Percentiles rank a stretch among this genome's conserved stretches.
Conservation (phyloP, 1,140 invertebrate species). For the Drosophila truncata region DNA sequence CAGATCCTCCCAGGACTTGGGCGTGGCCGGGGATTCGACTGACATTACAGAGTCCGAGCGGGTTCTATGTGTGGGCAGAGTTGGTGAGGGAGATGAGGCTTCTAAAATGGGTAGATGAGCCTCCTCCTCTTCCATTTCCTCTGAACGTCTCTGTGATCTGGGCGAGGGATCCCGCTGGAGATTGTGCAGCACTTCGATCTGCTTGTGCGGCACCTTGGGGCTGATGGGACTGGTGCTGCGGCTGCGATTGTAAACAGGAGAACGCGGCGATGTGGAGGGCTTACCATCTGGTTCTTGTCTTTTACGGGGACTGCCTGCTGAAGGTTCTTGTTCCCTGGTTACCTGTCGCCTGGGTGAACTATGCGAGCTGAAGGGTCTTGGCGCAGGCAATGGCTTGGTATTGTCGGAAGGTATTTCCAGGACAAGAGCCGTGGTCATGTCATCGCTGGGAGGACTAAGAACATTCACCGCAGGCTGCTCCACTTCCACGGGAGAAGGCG, state of each 20-base stretch:
- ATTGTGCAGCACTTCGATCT: constrained; percentile 88
- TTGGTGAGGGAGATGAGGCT: constrained; percentile 14
- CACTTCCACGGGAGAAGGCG: not conserved
- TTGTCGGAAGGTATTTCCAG: constrained; percentile 80
- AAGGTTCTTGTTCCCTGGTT: not conserved
- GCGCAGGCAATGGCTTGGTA: constrained; percentile 65
- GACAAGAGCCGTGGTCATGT: constrained; percentile 52
- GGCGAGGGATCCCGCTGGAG: constrained; percentile 87
- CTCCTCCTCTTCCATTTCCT: constrained; percentile 8
- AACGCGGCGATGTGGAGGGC: constrained; percentile 42
- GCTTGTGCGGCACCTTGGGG: constrained; percentile 86
- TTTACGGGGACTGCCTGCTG: constrained; percentile 6
- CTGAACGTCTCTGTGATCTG: constrained; percentile 53
- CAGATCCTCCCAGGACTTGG: constrained; percentile 86
- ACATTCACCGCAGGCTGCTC: not conserved
- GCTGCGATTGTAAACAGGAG: constrained; percentile 76
- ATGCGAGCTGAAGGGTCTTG: constrained; percentile 17
- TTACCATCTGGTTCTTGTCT: constrained; percentile 12
- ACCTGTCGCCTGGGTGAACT: constrained; percentile 22
- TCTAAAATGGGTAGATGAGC: not conserved
- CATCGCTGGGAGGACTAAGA: not conserved
- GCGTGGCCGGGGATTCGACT: constrained; percentile 42
- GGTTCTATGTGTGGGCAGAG: constrained; percentile 1
- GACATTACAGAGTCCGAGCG: constrained; percentile 5
- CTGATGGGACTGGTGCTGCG: constrained; percentile 85